A percentile compares a stretch with the other conserved stretches of the same genome.
Evolutionary conservation across 2,113 vertebrate genomes (phyloP).

Genomic region (Varanus komodoensis): DNA sequence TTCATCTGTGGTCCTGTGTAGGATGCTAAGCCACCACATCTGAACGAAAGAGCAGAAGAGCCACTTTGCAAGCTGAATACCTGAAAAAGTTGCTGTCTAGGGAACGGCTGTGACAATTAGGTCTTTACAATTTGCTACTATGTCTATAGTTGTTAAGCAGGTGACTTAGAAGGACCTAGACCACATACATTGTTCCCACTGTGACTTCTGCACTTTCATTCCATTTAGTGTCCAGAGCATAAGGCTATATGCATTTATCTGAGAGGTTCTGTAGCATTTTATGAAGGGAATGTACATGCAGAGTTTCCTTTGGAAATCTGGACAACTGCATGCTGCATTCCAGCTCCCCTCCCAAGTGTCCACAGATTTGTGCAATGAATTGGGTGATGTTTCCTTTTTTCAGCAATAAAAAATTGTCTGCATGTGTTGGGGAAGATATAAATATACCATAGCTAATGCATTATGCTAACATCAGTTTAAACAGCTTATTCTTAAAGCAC

Average conservation of each 20-base stretch:
- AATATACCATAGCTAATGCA: constrained; percentile 54
- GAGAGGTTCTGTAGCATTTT: background rate
- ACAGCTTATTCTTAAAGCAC: constrained; percentile 69
- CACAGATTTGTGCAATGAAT: too few species aligned
- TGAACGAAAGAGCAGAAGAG: background rate
- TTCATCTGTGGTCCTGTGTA: background rate
- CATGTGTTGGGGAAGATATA: constrained; percentile 18
- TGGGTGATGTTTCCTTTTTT: background rate
- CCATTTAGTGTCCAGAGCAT: background rate
- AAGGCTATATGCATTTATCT: too few species aligned
- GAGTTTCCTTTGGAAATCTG: background rate
- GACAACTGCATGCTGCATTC: background rate
- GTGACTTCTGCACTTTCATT: background rate
- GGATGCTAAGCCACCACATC: constrained; percentile 1
- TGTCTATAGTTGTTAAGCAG: background rate
- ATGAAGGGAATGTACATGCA: background rate
- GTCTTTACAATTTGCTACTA: background rate
- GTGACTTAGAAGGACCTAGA: background rate
- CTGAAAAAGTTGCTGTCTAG: background rate
- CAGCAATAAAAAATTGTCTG: background rate
- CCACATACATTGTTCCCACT: background rate
- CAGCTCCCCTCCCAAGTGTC: background rate
- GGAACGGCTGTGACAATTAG: background rate
- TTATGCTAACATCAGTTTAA: constrained; percentile 68
- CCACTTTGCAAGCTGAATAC: background rate